Evolutionary conservation across 1,140 invertebrate genomes (phyloP), one percentile per base, ranked within the genome.

Genomic region (Polyergus mexicanus): DNA sequence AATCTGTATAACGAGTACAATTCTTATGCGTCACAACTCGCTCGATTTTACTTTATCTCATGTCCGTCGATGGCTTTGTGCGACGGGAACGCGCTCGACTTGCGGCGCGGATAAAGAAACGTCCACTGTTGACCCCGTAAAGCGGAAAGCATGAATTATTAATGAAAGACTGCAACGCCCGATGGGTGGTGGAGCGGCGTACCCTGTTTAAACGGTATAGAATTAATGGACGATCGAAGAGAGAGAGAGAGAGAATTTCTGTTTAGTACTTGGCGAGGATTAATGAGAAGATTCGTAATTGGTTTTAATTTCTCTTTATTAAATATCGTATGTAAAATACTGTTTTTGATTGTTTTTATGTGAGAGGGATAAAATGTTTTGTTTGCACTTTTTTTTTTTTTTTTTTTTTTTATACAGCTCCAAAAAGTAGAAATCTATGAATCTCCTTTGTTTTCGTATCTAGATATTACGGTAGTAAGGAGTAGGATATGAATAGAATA

Each of bases 101-200:
- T 83, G 85, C 47, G 28, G 44, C 63, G 4, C 41, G 72, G 35
- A 56, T 44, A 68, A 88, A 83, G 76, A 76, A 77, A 86, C 38
- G 76, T 51, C 77, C 72, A 58, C 62, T 68, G 77, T 89, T 88
- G 84, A 86, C 65, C 87, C 44, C 41, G 63, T 78, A 74, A 84
- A 78, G 75, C 78, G 72, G 41, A 62, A 51, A 35, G 41, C 86
- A 76, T 86, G 86, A 88, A 88, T 89, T 89, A 89, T 88, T 88
- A 86, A 88, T 88, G 87, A 84, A 81, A 84, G 77, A 35, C 41
- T 71, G 71, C 72, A 86, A 88, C 81, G 51, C 71, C 38, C 35
- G 62, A 32, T 19, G 25, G 78, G 54, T 32, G 60, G 44, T 51
- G 65, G 68, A 38, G 25, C 84, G 72, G 75, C 54, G 68, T 63